Conservation (phyloP, 2,113 vertebrate genomes). For the Heteronetta atricapilla region DNA sequence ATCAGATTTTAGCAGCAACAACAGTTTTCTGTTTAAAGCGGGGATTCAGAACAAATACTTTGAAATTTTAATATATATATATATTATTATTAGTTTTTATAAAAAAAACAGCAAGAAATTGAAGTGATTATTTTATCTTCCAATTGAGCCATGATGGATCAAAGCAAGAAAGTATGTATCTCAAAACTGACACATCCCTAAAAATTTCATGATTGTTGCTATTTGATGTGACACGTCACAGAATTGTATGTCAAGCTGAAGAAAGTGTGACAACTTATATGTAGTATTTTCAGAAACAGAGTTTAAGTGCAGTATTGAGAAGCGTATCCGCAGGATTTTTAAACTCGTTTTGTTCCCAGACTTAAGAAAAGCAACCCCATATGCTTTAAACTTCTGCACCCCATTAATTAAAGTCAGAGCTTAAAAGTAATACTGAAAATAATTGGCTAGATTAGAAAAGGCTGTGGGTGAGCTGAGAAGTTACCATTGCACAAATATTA, state of each 20-base stretch:
- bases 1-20: not conserved
- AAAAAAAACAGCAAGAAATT: conserved; percentile 30
- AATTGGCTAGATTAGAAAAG: conserved; percentile 64
- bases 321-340: not conserved
- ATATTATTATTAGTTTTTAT: conserved; percentile 46
- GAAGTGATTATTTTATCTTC: conserved; percentile 63
- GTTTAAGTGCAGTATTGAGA: not conserved
- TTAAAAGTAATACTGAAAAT: conserved; percentile 61
- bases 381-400: conserved; percentile 61
- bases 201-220: conserved; percentile 43
- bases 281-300: not conserved
- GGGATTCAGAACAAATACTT: conserved; percentile 27
- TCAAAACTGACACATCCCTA: conserved; percentile 44
- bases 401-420: conserved; percentile 58
- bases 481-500: conserved; percentile 64
- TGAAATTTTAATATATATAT: not conserved
- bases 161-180: conserved; percentile 34
- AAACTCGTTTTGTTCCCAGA: conserved; percentile 16
- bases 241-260: conserved; percentile 40
- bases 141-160: conserved; percentile 13
- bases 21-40: conserved; percentile 1
- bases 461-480: conserved; percentile 55
- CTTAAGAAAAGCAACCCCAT: conserved; percentile 58
- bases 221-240: conserved; percentile 37
- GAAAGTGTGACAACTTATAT: conserved; percentile 17